Base-by-base conservation (phyloP, 2,113 vertebrate species). In the Hoplias malabaricus region DNA sequence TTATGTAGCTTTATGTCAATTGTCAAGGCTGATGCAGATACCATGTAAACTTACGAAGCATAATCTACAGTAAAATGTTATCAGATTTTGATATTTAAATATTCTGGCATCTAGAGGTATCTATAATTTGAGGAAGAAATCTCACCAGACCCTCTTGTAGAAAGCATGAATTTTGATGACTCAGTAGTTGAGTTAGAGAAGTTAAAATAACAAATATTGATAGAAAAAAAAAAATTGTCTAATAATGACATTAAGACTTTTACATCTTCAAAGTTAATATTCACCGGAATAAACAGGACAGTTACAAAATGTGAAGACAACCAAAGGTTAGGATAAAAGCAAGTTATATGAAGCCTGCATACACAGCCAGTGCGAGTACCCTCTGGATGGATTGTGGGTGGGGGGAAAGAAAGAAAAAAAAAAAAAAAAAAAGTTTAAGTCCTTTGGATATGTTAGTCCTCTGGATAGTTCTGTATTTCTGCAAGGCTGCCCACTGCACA, bases 381-480 rank as follows among this genome's bases (percentile, higher is more conserved):
- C n/a, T 46, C 50, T 0, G 9, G 16, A 57, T 31, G 13, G 56
- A 36, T 50, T 56, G 4, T 53, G 61, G 42, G 42, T 25, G 14
- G 61, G 42, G 42, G 25, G 14, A 65, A 13, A 42, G n/a, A 46
- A 34, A 61, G 6, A 72, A 11, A 54, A 21, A 77, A 0, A 33
- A n/a, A n/a, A n/a, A n/a, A n/a, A n/a, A n/a, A n/a, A n/a, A n/a
- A n/a, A n/a, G n/a, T n/a, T n/a, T n/a, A 33, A n/a, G n/a, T n/a
- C n/a, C n/a, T n/a, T n/a, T n/a, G n/a, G n/a, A n/a, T n/a, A 48
- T 54, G 57, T 61, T 56, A 53, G 65, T 78, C 27, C 56, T 82
- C 63, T 81, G 50, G 53, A 33, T 16, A 40, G 16, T 34, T 34
- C 79, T 75, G 80, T 79, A 72, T 74, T 62, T 78, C 72, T 72